These are phyloP conservation scores for Andrena bicolor DNA, from an alignment of 2,888 invertebrate genomes.

Conservation along the genomic window DNA sequence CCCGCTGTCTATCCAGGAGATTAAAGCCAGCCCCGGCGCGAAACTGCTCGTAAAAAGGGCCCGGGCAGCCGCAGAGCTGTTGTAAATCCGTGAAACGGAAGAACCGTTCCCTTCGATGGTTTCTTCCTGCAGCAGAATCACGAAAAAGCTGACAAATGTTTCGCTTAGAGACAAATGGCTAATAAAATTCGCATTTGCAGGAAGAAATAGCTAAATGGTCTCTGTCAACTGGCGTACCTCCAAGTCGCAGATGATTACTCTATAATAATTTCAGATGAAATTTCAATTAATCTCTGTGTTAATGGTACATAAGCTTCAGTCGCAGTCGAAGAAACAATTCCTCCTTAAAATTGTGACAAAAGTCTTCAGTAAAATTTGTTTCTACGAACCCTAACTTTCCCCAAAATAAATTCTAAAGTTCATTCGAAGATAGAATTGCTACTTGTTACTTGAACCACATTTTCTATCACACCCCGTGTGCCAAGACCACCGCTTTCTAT, in stretches of 20 bases:
- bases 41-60: constrained; percentile 25
- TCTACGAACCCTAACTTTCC: no score
- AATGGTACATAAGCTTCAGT: no score
- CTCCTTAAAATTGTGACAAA: no score
- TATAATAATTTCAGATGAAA: no score
- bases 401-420: background rate
- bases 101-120: constrained; percentile 4
- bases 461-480: background rate
- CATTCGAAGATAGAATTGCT: background rate
- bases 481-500: background rate
- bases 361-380: no score
- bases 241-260: no score
- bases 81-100: constrained; percentile 25
- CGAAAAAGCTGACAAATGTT: background rate
- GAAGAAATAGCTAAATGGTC: background rate
- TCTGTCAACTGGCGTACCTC: no score
- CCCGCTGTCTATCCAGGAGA: constrained; percentile 26
- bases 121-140: background rate
- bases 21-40: constrained; percentile 13
- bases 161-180: background rate
- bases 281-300: no score
- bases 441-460: background rate
- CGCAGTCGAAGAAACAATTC: no score
- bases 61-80: background rate
- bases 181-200: background rate